Conservation (phyloP, 2,113 vertebrate species). For the Cyprinodon brontotheroides region DNA sequence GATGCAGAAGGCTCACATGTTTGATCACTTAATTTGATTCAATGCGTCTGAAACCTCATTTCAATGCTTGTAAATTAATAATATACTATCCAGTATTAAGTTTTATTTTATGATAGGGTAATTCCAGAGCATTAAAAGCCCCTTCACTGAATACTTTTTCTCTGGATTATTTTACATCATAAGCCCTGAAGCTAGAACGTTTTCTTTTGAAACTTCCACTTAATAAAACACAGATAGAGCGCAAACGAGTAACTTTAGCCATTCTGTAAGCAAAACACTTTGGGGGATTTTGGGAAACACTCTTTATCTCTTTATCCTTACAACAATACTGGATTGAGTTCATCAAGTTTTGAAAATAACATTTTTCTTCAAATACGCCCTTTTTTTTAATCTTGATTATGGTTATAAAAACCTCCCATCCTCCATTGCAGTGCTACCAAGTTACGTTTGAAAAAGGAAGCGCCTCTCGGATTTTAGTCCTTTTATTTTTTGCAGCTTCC, state of each 20-base stretch:
- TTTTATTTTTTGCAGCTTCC: neutral
- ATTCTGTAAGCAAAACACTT: neutral
- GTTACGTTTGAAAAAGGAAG: neutral
- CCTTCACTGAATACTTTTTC: neutral
- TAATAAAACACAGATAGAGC: neutral
- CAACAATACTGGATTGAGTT: neutral
- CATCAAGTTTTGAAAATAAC: neutral
- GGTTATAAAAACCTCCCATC: neutral
- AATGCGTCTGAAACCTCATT: slow-evolving; percentile 9
- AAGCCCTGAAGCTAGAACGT: neutral
- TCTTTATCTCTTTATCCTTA: slow-evolving; percentile 9
- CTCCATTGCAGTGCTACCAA: neutral
- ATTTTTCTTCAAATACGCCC: neutral
- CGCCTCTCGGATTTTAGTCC: neutral
- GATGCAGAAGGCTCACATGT: slow-evolving; percentile 1
- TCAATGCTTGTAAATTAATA: slow-evolving; percentile 12
- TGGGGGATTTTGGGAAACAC: neutral
- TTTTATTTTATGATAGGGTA: neutral
- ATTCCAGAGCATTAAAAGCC: neutral
- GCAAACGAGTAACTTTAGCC: neutral
- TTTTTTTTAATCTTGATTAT: neutral
- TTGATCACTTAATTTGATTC: slow-evolving; percentile 2
- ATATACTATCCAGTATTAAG: neutral
- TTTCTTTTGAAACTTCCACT: neutral
- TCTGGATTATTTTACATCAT: neutral